These are phyloP conservation scores for Cichlasoma orientale DNA, from an alignment of 2,797 vertebrate genomes.

Conservation along the genomic window DNA sequence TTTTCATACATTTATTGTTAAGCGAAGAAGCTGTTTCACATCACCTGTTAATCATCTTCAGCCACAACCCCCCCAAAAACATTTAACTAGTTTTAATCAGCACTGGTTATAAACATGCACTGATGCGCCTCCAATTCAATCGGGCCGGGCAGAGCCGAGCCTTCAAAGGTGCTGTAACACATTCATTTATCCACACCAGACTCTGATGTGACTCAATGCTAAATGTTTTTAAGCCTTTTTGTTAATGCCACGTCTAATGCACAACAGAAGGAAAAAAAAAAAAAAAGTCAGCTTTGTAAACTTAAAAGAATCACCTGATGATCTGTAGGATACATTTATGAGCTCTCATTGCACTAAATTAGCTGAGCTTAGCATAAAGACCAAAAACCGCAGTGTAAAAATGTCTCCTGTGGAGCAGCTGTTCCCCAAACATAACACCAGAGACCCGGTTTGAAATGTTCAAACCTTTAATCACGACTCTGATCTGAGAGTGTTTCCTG, in stretches of 20 bases:
- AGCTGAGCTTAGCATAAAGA: background rate
- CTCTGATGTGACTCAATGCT: background rate
- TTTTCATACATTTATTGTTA: slow-evolving; percentile 50
- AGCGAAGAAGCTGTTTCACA: slow-evolving; percentile 36
- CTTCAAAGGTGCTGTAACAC: background rate
- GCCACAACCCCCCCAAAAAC: background rate
- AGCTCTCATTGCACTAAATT: background rate
- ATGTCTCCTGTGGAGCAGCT: background rate
- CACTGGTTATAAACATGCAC: background rate
- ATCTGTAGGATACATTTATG: background rate
- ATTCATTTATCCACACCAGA: background rate
- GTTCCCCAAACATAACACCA: background rate
- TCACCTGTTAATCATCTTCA: slow-evolving; percentile 1
- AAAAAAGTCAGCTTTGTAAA: slow-evolving; percentile 6
- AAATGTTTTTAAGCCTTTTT: background rate
- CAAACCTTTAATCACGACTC: too few species aligned
- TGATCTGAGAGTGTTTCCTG: background rate
- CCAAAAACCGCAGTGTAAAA: too few species aligned
- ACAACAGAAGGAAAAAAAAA: background rate
- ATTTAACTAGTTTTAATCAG: background rate
- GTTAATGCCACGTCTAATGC: slow-evolving; percentile 17
- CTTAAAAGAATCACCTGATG: background rate
- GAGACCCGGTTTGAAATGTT: background rate
- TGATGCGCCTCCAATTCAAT: background rate
- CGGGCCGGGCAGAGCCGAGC: slow-evolving; percentile 3